Evolutionary conservation across 2,888 invertebrate species (phyloP), one percentile per base, ranked within the genome.

Genomic region (Smittia aterrima): DNA sequence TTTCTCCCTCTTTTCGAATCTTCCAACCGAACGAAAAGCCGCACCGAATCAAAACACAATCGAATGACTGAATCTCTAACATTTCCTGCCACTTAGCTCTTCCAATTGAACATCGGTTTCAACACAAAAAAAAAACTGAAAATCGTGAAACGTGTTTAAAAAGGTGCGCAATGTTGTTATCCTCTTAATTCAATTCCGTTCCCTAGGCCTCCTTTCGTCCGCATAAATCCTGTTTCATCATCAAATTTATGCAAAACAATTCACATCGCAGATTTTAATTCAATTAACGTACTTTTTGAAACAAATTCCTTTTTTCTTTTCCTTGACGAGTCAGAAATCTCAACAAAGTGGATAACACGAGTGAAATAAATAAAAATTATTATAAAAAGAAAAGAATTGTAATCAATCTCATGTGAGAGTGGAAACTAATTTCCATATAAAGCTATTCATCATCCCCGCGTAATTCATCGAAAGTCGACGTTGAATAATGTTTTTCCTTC

Each of bases 231-330:
- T 47, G 7, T 58, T 4, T 16, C 47, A 4, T n/a, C n/a, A 13
- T 47, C 7, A 47, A 47, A 47, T 7, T 58, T 58, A 58, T 58
- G 58, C n/a, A 58, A 58, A 58, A n/a, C n/a, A n/a, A 18, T 22
- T 58, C 22, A 6, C 58, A 20, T 13, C 58, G 3, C 58, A 58
- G 58, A 58, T 58, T 58, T 58, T 22, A 58, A 58, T 58, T 58
- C 58, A 18, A 58, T 58, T 58, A 58, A 58, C 58, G 58, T 18
- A 2, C 22, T 22, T 58, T 58, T 58, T 22, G 7, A 38, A 47
- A 3, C n/a, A 47, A n/a, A n/a, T 38, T 38, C 38, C 16, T 11
- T 6, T 47, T 47, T 47, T 47, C 4, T 58, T 58, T n/a, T 2
- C 16, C 11, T 58, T 58, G 58, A n/a, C n/a, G n/a, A n/a, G n/a